Base-by-base conservation (phyloP, 2,888 invertebrate genomes). In the Agrotis clavis region DNA sequence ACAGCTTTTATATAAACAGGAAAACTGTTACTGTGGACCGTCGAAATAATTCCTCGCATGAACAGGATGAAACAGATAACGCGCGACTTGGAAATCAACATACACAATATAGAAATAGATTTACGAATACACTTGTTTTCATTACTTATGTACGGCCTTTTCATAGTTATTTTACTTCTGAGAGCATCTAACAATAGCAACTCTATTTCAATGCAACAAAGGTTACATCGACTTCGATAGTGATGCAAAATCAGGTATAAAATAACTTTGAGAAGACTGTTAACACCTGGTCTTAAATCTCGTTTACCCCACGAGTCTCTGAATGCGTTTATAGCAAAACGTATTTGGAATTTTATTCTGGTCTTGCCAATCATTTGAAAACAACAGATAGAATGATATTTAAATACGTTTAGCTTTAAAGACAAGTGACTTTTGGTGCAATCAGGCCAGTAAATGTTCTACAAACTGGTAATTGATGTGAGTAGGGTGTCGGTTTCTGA, bases 71-170 rank as follows among this genome's bases (percentile, higher is more conserved):
- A 83, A 77, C 81, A 74, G 83, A 70, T 69, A 79, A 72, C 63
- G 65, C 78, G 66, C 74, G 63, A 77, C 77, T 71, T 67, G 70
- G 77, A 79, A 81, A 85, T 83, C 65, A 78, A 78, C 62, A 75
- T 79, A 72, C 74, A 70, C 51, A 65, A 62, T 63, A 53, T 63
- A 71, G 66, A 71, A 78, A 70, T 61, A 67, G 25, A 14, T 71
- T 64, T 71, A 57, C 35, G 51, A 74, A 25, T 63, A 53, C 59
- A 72, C 5, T 57, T 57, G 14, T n/a, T 35, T 57, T 35, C 13
- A 13, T n/a, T 35, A 6, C 35, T 6, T n/a, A 35, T 6, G 54
- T 25, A 18, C 14, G 25, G 54, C 25, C 18, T 13, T 25, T 54
- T 35, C n/a, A 57, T 0, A 13, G 13, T 35, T 57, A 57, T 35